Evolutionary conservation across 2,797 vertebrate genomes (phyloP), one percentile per base, ranked within the genome.

Genomic region (Smutsia gigantea): DNA sequence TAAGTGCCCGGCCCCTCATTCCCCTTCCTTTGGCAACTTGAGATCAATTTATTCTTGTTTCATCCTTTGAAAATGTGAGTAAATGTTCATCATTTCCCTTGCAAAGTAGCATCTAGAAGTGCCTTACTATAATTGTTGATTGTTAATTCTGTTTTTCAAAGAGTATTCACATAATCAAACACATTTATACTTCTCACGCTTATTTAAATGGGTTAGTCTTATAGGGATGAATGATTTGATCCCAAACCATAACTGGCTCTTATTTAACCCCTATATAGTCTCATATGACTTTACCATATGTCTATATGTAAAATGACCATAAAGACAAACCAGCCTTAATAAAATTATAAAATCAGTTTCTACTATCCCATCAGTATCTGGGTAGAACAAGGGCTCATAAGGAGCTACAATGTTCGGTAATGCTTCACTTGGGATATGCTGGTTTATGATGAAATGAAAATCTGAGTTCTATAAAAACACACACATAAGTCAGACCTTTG

Each of bases 381-480:
- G 19, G 12, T 71, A 87, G 37, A 97, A 93, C 55, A 29, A 93
- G 29, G 82, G 53, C 13, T 66, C 14, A 31, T 49, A 78, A 53
- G 31, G 14, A 71, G 25, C 14, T 68, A 84, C 4, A 92, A 18
- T 87, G 51, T 15, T 72, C 46, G 53, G 7, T 87, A 66, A 84
- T 55, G 27, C 49, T 93, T 95, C 46, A 87, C 51, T 87, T 90
- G 39, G 79, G 51, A 93, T 34, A 88, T 7, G 15, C 4, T 82
- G 15, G 27, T 61, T 95, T 90, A 66, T 61, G 25, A 93, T 46
- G 81, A 93, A 77, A 68, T 59, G 51, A 93, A 93, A 93, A 93
- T 75, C 6, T 59, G 7, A 83, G 72, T 71, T 96, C 27, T 87
- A 59, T 19, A 55, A 68, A 92, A 92, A 11, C 13, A 74, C 11